Base-by-base conservation (phyloP, 2,113 vertebrate genomes). In the Carlito syrichta region DNA sequence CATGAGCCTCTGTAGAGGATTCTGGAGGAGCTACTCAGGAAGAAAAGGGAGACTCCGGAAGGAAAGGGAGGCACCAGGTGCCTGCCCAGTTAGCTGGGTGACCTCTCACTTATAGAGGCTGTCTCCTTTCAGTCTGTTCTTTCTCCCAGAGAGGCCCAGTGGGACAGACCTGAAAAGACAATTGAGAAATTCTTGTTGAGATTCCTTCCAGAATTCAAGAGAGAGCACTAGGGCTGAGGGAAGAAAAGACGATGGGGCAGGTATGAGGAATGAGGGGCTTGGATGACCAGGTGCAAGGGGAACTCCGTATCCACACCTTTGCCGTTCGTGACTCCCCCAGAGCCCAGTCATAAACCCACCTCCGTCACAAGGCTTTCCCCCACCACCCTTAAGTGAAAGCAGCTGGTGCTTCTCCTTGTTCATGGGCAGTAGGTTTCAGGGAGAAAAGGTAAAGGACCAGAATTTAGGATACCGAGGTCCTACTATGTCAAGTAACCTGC, bases 41-140 rank as follows among this genome's bases (percentile, higher is more conserved):
- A 20, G n/a, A 2, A 4, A 30, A 4, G 56, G 77, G 30, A 68
- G 50, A 14, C 0, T 40, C 45, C 66, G 38, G 48, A 32, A 20
- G n/a, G 3, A 4, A 30, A 4, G 56, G 77, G 30, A 68, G 50
- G 19, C 0, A 2, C 69, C n/a, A 27, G 62, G 22, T 5, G 4
- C 69, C 91, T 84, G 62, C 45, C 62, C 35, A 20, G 5, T 63
- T 40, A 48, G 58, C 66, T 35, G 32, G 52, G 48, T 82, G 73
- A 48, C 20, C 73, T 62, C 76, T 87, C 89, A 52, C 35, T 10
- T 69, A 48, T 83, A 71, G 35, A 68, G n/a, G 32, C 82, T 87
- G n/a, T 91, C 43, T 43, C n/a, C 32, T 96, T 79, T 52, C 40
- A 11, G 60, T 8, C 82, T 25, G 38, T 17, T 38, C 30, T 52